phyloP scores from a whole-genome alignment of 1,140 invertebrate genomes.

The Drosophila sturtevanti region DNA sequence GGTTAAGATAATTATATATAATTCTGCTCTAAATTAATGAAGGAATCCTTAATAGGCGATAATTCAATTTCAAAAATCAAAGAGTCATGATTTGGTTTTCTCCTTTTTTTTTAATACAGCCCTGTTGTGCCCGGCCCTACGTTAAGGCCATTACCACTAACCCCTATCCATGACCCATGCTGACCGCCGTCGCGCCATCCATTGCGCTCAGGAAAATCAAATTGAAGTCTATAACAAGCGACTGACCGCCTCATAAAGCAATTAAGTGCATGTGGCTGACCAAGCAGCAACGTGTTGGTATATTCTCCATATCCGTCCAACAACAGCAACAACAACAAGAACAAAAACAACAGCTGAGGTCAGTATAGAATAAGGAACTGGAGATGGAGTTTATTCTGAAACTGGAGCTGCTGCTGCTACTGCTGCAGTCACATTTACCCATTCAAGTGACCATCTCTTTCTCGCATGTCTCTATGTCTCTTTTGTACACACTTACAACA shows the following conservation, averaged over 20 bases:
- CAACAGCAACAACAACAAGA: conserved; percentile 23
- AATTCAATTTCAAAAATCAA: no score
- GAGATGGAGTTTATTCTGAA: neutral
- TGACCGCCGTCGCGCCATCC: neutral
- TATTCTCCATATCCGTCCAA: conserved; percentile 33
- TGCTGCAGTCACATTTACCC: neutral
- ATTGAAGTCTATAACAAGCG: conserved; percentile 80
- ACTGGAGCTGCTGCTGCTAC: neutral
- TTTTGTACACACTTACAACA: no score
- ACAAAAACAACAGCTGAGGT: neutral
- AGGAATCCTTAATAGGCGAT: no score
- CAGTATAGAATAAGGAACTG: neutral
- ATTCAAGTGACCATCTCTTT: neutral
- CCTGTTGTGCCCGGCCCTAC: neutral
- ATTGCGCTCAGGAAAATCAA: conserved; percentile 54
- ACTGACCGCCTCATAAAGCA: conserved; percentile 78
- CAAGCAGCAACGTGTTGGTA: conserved; percentile 76
- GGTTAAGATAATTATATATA: no score
- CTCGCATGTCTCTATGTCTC: neutral
- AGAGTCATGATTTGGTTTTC: no score
- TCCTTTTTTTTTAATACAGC: neutral
- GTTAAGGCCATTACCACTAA: no score
- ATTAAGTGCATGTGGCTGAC: conserved; percentile 80
- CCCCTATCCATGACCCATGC: neutral
- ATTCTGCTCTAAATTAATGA: no score